Percentiles rank a stretch among this genome's conserved stretches.
Evolutionary conservation across 2,797 vertebrate genomes (phyloP).

Genomic region (Neopelma chrysocephalum): DNA sequence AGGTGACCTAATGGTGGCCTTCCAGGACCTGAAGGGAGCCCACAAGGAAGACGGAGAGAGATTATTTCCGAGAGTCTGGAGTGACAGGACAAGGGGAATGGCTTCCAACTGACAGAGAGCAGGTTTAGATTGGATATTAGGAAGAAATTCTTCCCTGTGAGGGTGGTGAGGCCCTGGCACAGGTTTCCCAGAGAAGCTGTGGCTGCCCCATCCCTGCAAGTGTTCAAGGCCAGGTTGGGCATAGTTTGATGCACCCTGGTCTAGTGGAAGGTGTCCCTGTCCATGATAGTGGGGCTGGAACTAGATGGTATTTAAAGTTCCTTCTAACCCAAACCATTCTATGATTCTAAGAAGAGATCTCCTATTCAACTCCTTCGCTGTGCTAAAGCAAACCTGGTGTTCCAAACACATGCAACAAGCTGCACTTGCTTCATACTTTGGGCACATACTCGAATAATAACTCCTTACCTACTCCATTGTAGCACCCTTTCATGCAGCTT

Average conservation of each 20-base stretch:
- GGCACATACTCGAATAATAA: background rate
- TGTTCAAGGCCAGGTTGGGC: background rate
- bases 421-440: background rate
- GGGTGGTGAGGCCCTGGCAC: background rate
- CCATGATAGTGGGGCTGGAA: background rate
- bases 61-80: background rate
- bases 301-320: background rate
- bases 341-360: background rate
- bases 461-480: background rate
- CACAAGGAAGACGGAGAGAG: background rate
- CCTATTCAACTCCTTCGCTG: background rate
- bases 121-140: background rate
- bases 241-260: background rate
- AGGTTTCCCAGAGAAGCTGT: background rate
- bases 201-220: background rate
- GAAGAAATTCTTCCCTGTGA: background rate
- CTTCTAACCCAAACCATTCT: background rate
- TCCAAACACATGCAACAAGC: background rate
- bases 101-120: background rate
- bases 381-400: background rate
- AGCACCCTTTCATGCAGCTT: background rate
- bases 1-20: background rate
- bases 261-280: background rate
- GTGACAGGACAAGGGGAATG: background rate
- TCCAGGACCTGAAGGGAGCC: background rate